Conservation (phyloP, 2,888 invertebrate genomes). For the Philhelius pedissequus region DNA sequence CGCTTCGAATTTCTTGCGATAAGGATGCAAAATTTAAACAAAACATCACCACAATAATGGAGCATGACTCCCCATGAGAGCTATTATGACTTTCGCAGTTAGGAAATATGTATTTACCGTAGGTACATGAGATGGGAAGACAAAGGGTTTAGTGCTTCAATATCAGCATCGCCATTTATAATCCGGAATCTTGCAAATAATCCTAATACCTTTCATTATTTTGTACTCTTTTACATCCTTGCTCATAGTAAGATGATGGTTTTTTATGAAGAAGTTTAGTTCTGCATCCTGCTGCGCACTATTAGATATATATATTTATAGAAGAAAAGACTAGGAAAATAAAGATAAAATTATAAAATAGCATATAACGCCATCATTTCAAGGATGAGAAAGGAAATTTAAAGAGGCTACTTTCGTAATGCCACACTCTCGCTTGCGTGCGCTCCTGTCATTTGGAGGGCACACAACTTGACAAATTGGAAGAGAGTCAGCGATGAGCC, state of each 20-base stretch:
- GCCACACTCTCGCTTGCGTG: conserved; percentile 1
- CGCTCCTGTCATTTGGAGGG: conserved; percentile 11
- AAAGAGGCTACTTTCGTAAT: conserved; percentile 9
- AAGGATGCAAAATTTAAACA: conserved; percentile 37
- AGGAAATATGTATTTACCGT: conserved; percentile 31
- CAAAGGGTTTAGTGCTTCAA: conserved; percentile 7
- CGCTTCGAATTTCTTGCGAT: background rate
- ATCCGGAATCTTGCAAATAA: conserved; percentile 51
- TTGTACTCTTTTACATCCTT: conserved; percentile 11
- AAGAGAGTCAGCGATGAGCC: conserved; percentile 38
- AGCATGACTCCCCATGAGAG: background rate
- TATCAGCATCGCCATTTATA: conserved; percentile 32
- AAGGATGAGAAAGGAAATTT: background rate
- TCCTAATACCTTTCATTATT: conserved; percentile 44
- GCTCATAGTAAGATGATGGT: conserved; percentile 33
- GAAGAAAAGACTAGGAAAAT: background rate
- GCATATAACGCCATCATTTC: background rate
- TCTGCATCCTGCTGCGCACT: conserved; percentile 19
- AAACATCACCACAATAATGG: background rate
- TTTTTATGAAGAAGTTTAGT: conserved; percentile 37
- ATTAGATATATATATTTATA: background rate
- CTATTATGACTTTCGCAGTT: background rate
- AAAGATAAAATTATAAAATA: conserved; percentile 54
- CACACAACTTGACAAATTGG: conserved; percentile 40
- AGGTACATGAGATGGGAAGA: conserved; percentile 17